Conservation (phyloP, 2,113 vertebrate genomes). For the Lycaon pictus region DNA sequence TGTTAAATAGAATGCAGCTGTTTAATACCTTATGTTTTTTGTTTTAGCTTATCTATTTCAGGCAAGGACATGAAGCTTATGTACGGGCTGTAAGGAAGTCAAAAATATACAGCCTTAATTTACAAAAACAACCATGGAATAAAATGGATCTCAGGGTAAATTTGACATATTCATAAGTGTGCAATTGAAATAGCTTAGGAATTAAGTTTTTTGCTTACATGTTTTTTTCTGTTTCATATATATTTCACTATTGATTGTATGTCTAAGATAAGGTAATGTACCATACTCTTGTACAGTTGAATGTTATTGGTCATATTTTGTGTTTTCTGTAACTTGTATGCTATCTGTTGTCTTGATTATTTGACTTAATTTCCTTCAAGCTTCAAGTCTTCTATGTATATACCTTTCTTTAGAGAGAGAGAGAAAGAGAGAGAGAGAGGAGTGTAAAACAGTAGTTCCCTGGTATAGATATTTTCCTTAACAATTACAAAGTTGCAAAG, state of each 20-base stretch:
- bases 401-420: background rate
- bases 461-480: constrained; percentile 1
- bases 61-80: constrained; percentile 98
- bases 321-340: constrained; percentile 22
- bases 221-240: background rate
- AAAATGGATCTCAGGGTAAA: constrained; percentile 98
- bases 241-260: background rate
- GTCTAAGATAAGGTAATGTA: background rate
- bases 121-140: constrained; percentile 99
- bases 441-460: background rate
- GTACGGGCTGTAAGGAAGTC: constrained; percentile 96
- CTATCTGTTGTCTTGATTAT: background rate
- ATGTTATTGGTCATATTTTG: background rate
- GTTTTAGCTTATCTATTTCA: constrained; percentile 96
- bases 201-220: constrained; percentile 35
- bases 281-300: background rate
- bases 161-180: constrained; percentile 57
- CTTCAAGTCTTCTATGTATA: background rate
- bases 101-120: constrained; percentile 96
- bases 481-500: no score
- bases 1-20: background rate
- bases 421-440: no score
- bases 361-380: constrained; percentile 50
- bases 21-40: constrained; percentile 57
- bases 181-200: background rate